A percentile compares a stretch with the other conserved stretches of the same genome.
Evolutionary conservation across 2,888 invertebrate genomes (phyloP).

Genomic region (Oscheius sp.): DNA sequence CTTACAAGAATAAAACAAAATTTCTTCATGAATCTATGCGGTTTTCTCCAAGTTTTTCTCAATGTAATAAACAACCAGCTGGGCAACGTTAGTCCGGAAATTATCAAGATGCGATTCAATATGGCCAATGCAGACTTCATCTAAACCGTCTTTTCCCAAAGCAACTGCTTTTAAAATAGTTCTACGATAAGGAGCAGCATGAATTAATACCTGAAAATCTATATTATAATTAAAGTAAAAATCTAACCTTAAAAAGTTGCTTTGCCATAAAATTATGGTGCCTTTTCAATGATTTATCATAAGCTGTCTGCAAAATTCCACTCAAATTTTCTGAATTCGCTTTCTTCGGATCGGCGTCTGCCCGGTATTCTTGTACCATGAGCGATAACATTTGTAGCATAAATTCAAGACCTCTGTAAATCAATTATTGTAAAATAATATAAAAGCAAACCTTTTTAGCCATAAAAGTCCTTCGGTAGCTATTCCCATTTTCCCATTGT

Average conservation of each 20-base stretch:
- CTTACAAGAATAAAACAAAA: conserved; percentile 8
- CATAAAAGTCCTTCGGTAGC: conserved; percentile 71
- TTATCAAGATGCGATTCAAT: conserved; percentile 68
- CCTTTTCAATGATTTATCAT: conserved; percentile 66
- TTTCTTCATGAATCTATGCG: not conserved
- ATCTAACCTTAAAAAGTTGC: conserved; percentile 66
- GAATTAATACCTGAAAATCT: conserved; percentile 60
- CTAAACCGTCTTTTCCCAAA: conserved; percentile 67
- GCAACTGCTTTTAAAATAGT: conserved; percentile 69
- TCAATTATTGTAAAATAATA: not conserved
- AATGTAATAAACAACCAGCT: conserved; percentile 67
- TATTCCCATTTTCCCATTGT: conserved; percentile 67
- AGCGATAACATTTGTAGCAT: conserved; percentile 67
- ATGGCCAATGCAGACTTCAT: conserved; percentile 68
- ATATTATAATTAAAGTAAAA: not conserved
- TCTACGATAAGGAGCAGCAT: conserved; percentile 70
- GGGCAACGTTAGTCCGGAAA: conserved; percentile 66
- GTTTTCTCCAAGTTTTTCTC: conserved; percentile 64
- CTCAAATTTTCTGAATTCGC: conserved; percentile 62
- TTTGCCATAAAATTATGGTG: conserved; percentile 71
- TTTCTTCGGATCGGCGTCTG: conserved; percentile 42
- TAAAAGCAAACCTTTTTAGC: conserved; percentile 65
- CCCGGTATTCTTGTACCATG: conserved; percentile 64
- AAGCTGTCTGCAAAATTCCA: conserved; percentile 59
- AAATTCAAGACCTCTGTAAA: conserved; percentile 70